A percentile compares a stretch with the other conserved stretches of the same genome.
Conservation (phyloP, 2,113 vertebrate genomes). For the Agelaius phoeniceus region DNA sequence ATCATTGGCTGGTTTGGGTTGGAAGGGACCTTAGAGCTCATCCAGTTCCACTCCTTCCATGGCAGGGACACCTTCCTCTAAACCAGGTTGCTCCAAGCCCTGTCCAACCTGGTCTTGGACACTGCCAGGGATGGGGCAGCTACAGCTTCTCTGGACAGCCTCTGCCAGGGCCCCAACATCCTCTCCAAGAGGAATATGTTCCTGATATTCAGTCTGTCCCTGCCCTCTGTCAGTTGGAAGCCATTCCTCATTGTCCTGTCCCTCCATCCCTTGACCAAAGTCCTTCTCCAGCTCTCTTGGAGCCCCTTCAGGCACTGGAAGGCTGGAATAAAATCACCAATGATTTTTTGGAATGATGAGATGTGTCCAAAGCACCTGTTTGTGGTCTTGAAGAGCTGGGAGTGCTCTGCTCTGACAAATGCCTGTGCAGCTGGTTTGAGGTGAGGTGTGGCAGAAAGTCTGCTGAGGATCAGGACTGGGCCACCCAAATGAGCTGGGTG, state of each 20-base stretch:
- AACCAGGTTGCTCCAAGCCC: accelerated
- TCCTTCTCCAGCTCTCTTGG: not conserved
- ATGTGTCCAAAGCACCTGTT: not conserved
- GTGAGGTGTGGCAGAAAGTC: not conserved
- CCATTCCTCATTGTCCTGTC: not conserved
- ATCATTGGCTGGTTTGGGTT: not conserved
- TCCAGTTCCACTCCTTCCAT: not conserved
- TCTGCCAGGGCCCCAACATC: not conserved
- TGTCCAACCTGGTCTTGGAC: accelerated
- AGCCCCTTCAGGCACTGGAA: not conserved
- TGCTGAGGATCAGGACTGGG: not conserved
- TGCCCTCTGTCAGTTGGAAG: not conserved
- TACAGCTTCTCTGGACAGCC: not conserved
- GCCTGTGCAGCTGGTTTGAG: not conserved
- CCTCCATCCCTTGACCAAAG: not conserved
- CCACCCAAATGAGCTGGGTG: accelerated
- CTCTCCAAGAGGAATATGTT: not conserved
- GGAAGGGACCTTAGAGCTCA: not conserved
- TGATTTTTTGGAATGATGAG: not conserved
- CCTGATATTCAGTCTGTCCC: too few species aligned
- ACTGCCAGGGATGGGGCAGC: not conserved
- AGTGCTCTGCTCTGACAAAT: not conserved
- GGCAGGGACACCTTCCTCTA: not conserved
- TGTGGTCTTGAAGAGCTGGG: not conserved
- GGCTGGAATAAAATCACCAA: not conserved